Conservation (phyloP, 2,113 vertebrate genomes). For the Alces alces region DNA sequence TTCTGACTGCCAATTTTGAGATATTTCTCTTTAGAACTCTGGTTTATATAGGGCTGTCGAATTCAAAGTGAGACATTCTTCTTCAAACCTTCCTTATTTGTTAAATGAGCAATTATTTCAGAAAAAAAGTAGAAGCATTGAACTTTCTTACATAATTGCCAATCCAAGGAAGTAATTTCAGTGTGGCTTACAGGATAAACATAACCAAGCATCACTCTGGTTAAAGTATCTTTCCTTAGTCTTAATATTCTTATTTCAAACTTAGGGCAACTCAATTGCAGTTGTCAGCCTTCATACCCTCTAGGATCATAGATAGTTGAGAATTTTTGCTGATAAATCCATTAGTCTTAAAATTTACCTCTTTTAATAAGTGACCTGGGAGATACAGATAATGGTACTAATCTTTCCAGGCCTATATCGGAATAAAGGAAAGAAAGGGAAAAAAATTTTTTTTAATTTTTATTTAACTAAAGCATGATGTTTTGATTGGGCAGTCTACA, state of each 20-base stretch:
- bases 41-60: neutral
- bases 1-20: neutral
- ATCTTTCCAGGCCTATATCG: neutral
- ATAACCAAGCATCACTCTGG: neutral
- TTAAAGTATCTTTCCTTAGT: neutral
- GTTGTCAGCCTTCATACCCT: neutral
- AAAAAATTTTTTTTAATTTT: neutral
- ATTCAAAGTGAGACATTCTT: neutral
- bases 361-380: neutral
- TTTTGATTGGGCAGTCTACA: neutral
- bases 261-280: neutral
- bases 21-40: neutral
- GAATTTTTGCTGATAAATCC: neutral
- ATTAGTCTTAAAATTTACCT: neutral
- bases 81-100: neutral
- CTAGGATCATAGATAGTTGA: neutral
- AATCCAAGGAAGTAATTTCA: neutral
- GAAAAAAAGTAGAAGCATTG: neutral
- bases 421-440: neutral
- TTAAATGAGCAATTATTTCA: neutral
- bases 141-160: neutral
- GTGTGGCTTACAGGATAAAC: neutral
- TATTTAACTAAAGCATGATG: neutral
- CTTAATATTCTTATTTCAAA: neutral
- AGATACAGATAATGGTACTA: neutral